A percentile compares a stretch with the other conserved stretches of the same genome.
Evolutionary conservation across 2,797 vertebrate genomes (phyloP).

Genomic region (Knipowitschia caucasica): DNA sequence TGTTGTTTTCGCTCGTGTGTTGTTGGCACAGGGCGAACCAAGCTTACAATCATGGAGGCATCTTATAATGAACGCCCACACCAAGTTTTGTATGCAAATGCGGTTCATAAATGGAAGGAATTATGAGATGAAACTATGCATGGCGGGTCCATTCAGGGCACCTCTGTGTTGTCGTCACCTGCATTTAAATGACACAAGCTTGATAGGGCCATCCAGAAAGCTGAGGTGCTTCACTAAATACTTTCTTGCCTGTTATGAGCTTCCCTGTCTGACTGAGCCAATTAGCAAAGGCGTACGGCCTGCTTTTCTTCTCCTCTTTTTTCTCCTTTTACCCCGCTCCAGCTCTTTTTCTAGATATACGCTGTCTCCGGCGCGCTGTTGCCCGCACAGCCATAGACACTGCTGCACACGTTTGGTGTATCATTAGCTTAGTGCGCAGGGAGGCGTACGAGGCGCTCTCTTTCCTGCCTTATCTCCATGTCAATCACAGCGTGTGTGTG

Average conservation of each 20-base stretch:
- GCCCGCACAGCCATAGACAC: slow-evolving; percentile 31
- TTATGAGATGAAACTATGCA: slow-evolving; percentile 35
- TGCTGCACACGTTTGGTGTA: slow-evolving; percentile 67
- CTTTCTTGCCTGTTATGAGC: slow-evolving; percentile 62
- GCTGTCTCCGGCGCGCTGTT: slow-evolving; percentile 36
- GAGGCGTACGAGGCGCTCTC: slow-evolving; percentile 67
- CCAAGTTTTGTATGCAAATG: slow-evolving; percentile 35
- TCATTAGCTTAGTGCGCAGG: slow-evolving; percentile 75
- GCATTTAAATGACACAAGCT: slow-evolving; percentile 59
- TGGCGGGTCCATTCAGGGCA: slow-evolving; percentile 47
- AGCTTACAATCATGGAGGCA: slow-evolving; percentile 43
- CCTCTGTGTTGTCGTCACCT: slow-evolving; percentile 31
- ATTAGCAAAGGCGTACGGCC: slow-evolving; percentile 74
- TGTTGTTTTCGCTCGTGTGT: slow-evolving; percentile 27
- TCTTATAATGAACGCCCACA: slow-evolving; percentile 46
- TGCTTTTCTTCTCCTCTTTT: slow-evolving; percentile 63
- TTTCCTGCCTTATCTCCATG: slow-evolving; percentile 76
- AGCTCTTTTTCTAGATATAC: slow-evolving; percentile 58
- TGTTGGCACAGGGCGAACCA: slow-evolving; percentile 32
- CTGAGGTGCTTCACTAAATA: slow-evolving; percentile 67
- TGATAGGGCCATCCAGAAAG: slow-evolving; percentile 59
- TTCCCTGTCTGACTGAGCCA: slow-evolving; percentile 69
- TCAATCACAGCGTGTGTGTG: slow-evolving; percentile 77
- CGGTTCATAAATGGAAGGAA: slow-evolving; percentile 48
- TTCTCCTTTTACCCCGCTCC: slow-evolving; percentile 25